A percentile compares a stretch with the other conserved stretches of the same genome.
phyloP scores from a whole-genome alignment of 1,140 invertebrate genomes.

The Lycorma delicatula region DNA sequence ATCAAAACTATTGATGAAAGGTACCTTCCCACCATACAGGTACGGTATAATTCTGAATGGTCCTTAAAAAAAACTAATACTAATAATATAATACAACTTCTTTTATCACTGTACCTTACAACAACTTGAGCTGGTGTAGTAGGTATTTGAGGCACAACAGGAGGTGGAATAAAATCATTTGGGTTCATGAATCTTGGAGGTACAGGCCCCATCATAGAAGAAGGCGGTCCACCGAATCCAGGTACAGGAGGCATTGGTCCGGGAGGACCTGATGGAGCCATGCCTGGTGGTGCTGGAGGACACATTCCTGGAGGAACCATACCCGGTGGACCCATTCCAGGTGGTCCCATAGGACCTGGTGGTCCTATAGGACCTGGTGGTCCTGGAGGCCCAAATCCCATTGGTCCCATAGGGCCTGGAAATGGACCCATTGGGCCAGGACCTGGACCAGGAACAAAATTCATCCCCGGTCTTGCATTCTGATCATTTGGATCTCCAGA shows the following conservation, averaged over 20 bases:
- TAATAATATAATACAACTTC: too few species aligned
- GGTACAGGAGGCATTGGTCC: constrained; percentile 8
- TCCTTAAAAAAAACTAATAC: too few species aligned
- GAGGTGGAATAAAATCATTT: constrained; percentile 6
- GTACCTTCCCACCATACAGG: too few species aligned
- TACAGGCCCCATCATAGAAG: constrained; percentile 12
- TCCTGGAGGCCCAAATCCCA: constrained; percentile 3
- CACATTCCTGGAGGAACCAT: constrained; percentile 15
- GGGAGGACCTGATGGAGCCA: background rate
- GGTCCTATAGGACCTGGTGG: constrained; percentile 14
- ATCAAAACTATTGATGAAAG: too few species aligned
- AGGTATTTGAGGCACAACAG: background rate
- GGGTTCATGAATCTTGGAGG: constrained; percentile 7
- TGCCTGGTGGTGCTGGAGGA: background rate
- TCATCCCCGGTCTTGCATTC: constrained; percentile 8
- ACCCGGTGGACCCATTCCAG: constrained; percentile 14
- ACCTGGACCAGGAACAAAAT: background rate
- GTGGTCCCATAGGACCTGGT: background rate
- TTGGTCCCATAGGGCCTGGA: constrained; percentile 14
- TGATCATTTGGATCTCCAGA: too few species aligned
- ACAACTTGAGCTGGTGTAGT: background rate
- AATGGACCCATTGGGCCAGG: constrained; percentile 11
- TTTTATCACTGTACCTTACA: too few species aligned
- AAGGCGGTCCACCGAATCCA: background rate
- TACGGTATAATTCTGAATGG: too few species aligned